These are phyloP conservation scores for Trichonephila clavipes DNA, from an alignment of 1,140 invertebrate species.

Conservation along the genomic window DNA sequence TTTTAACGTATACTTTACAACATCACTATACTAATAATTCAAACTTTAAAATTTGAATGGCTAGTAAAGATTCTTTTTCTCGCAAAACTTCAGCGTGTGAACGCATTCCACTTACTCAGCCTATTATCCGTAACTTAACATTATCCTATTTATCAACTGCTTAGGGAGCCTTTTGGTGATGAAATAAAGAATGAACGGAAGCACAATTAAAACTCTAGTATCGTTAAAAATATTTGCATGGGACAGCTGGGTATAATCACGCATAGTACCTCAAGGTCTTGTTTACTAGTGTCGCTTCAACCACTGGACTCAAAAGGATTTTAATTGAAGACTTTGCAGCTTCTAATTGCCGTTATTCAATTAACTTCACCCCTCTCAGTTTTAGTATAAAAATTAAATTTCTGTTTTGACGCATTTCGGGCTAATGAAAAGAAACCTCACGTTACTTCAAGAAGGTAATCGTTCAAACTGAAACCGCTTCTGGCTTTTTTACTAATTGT, in stretches of 20 bases:
- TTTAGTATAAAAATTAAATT: slow-evolving; percentile 29
- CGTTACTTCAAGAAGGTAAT: slow-evolving; percentile 29
- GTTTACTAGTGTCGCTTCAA: not conserved
- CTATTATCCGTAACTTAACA: too few species aligned
- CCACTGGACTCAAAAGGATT: not conserved
- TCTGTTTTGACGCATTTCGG: slow-evolving; percentile 17
- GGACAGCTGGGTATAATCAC: not conserved
- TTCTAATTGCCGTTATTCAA: slow-evolving; percentile 13
- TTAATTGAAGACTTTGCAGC: not conserved
- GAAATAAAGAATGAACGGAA: not conserved
- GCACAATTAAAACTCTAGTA: not conserved
- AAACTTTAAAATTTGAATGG: too few species aligned
- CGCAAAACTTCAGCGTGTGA: too few species aligned
- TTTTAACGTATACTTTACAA: too few species aligned
- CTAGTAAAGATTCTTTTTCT: too few species aligned
- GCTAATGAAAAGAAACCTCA: slow-evolving; percentile 9
- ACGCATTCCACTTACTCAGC: too few species aligned
- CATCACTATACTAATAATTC: too few species aligned
- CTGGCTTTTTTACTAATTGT: slow-evolving; percentile 22
- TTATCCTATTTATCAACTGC: not conserved
- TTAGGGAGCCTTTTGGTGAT: not conserved
- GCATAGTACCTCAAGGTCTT: not conserved
- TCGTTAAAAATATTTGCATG: slow-evolving; percentile 10
- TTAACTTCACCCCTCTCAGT: slow-evolving; percentile 20
- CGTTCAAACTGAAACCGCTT: not conserved